Base-by-base conservation (phyloP, 2,113 vertebrate genomes). In the Heterotilapia buettikoferi region DNA sequence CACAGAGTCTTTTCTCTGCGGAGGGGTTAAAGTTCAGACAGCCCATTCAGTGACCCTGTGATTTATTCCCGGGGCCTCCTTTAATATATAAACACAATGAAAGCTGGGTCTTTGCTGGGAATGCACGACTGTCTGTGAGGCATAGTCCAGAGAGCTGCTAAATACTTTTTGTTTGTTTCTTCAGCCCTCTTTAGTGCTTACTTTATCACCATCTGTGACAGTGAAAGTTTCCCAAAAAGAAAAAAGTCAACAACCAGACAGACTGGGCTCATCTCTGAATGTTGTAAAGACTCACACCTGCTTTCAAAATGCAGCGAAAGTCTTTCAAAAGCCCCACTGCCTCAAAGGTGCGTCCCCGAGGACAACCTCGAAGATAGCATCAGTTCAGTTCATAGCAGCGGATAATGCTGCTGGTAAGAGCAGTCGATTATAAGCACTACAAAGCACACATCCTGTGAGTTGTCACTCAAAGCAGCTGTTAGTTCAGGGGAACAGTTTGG, bases 21-120 rank as follows among this genome's bases (percentile, higher is more conserved):
- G 2, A 2, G 21, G 36, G 92, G 94, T 91, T 45, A 94, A 92
- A 95, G 93, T 93, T 94, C 93, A 93, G 91, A 94, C 93, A 92
- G 87, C 92, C 89, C 91, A 94, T 95, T 96, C 90, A 90, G 85
- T 92, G 94, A 94, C 90, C 89, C 81, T 31, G 83, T 95, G 94
- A 96, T 96, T 96, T 96, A 96, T 96, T 92, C 87, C 66, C 57
- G 9, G 80, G 90, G 92, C 93, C 94, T 92, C 92, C 84, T 88
- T 87, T 83, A 6, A 94, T 94, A 90, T 93, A 88, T 95, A 95
- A 94, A 94, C 92, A 96, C 93, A 95, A 93, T 93, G 91, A 92
- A 86, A 89, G 91, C 90, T 81, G 87, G 91, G 91, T 94, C 89
- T 86, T 91, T 91, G 89, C 82, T 80, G 87, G 86, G 94, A 94